These are phyloP conservation scores for Jordanella pulchra DNA, from an alignment of 2,797 vertebrate genomes.

Conservation along the genomic window DNA sequence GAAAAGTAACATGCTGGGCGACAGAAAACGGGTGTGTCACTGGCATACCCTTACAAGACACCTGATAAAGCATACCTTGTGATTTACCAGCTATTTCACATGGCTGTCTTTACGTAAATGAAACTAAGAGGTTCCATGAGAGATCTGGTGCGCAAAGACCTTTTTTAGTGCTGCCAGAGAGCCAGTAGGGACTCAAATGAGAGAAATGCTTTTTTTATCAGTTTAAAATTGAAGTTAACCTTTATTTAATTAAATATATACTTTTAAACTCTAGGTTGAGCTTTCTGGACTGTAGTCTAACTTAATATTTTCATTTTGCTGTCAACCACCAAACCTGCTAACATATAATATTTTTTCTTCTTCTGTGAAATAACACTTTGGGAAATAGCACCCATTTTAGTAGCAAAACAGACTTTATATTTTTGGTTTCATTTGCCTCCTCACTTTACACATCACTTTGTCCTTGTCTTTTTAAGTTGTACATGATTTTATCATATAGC, in stretches of 20 bases:
- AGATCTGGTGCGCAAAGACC: neutral
- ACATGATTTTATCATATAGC: conserved; percentile 12
- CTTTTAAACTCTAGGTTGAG: neutral
- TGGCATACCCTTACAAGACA: neutral
- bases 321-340: conserved; percentile 1
- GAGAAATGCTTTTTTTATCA: neutral
- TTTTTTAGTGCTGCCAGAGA: neutral
- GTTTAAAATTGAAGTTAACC: neutral
- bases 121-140: neutral
- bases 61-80: neutral
- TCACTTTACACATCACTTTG: conserved; percentile 13
- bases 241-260: neutral
- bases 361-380: neutral
- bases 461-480: conserved; percentile 35
- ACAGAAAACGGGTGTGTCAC: neutral
- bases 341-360: neutral
- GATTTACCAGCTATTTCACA: neutral
- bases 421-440: neutral
- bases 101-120: neutral
- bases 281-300: neutral
- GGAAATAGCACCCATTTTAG: conserved; percentile 8
- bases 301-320: conserved; percentile 8
- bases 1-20: neutral
- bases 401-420: neutral
- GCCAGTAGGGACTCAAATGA: neutral